Conservation (phyloP, 2,888 invertebrate species). For the Mythimna impura region DNA sequence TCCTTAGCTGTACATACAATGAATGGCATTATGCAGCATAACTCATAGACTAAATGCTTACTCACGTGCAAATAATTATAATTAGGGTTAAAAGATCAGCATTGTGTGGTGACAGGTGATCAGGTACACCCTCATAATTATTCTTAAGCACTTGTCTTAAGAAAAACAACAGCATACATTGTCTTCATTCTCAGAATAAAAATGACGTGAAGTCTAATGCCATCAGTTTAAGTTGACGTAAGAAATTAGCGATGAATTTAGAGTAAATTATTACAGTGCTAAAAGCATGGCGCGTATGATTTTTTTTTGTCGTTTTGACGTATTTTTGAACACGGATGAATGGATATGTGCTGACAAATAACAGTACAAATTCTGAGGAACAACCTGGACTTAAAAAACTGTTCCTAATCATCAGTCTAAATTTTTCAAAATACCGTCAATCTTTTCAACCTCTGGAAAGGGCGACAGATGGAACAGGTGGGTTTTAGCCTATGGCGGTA, state of each 20-base stretch:
- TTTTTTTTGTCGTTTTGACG: constrained; percentile 11
- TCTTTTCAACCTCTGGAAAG: too few relatives aligned
- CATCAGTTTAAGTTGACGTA: constrained; percentile 1
- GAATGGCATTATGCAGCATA: background rate
- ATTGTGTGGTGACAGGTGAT: constrained; percentile 1
- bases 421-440: too few relatives aligned
- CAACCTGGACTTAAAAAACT: background rate
- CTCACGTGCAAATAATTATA: constrained; percentile 10
- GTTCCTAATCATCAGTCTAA: background rate
- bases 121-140: constrained; percentile 11
- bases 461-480: too few relatives aligned
- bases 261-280: constrained; percentile 34
- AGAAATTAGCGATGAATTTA: constrained; percentile 33
- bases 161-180: constrained; percentile 23
- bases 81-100: constrained; percentile 41
- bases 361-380: background rate
- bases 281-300: constrained; percentile 18
- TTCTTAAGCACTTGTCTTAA: constrained; percentile 8
- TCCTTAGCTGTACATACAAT: background rate
- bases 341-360: background rate
- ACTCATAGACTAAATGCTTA: background rate
- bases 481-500: too few relatives aligned
- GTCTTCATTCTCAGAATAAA: constrained; percentile 2
- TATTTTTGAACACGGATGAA: constrained; percentile 27
- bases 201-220: constrained; percentile 14